These are phyloP conservation scores for Ophonus ardosiacus DNA, from an alignment of 2,888 invertebrate genomes.

Conservation along the genomic window DNA sequence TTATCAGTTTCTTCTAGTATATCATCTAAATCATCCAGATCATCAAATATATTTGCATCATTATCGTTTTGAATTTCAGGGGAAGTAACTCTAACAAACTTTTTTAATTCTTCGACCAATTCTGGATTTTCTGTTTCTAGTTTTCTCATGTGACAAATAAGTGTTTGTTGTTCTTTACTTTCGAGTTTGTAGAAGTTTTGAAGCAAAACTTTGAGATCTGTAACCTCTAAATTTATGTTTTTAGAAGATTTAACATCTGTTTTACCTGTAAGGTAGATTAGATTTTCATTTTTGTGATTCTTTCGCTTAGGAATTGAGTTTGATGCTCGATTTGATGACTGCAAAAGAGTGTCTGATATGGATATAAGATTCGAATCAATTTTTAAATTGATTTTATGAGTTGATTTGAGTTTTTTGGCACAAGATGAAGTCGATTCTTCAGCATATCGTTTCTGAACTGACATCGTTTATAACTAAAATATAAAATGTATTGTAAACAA, in stretches of 20 bases:
- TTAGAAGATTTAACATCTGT: neutral
- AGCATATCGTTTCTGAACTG: no score
- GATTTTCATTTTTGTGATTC: neutral
- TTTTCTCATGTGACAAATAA: conserved; percentile 7
- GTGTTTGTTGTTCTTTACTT: neutral
- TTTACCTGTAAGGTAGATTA: neutral
- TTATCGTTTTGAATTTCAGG: neutral
- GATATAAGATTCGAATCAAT: no score
- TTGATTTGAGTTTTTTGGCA: no score
- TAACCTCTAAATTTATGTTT: neutral
- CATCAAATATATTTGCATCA: neutral
- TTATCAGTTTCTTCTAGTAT: conserved; percentile 23
- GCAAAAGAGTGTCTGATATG: no score
- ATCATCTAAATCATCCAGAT: conserved; percentile 30
- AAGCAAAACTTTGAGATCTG: conserved; percentile 21
- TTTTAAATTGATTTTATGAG: no score
- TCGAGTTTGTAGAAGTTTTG: conserved; percentile 36
- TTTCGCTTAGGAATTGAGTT: no score
- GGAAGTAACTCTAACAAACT: neutral
- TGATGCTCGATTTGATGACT: no score
- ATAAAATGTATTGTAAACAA: no score
- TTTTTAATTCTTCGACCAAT: neutral
- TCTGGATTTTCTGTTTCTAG: conserved; percentile 15
- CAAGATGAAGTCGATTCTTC: no score
- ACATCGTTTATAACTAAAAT: no score